Evolutionary conservation across 2,888 invertebrate genomes (phyloP).

Genomic region (Ophioninae sp.): DNA sequence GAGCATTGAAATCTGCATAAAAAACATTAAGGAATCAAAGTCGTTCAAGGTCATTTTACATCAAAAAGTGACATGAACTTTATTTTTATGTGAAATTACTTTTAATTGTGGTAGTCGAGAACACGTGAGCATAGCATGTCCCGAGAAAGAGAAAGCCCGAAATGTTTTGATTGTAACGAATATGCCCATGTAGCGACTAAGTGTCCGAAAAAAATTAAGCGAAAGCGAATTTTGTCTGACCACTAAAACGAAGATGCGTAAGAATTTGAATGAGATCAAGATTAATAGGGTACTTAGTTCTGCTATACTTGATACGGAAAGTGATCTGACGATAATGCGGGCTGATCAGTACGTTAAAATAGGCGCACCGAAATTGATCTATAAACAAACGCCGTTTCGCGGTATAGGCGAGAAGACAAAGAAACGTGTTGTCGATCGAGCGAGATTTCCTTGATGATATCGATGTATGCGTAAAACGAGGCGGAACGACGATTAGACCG

Average conservation of each 20-base stretch:
- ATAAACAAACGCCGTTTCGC: conserved; percentile 4
- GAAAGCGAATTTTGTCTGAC: conserved; percentile 3
- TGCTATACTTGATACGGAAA: conserved; percentile 24
- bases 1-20: no score
- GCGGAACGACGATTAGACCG: conserved; percentile 2
- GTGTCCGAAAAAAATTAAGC: conserved; percentile 3
- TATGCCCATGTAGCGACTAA: not conserved
- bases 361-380: conserved; percentile 14
- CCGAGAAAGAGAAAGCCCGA: conserved; percentile 3
- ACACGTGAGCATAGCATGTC: not conserved
- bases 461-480: not conserved
- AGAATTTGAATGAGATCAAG: conserved; percentile 27
- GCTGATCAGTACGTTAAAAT: conserved; percentile 22
- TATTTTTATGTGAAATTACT: no score
- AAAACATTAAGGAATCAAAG: no score
- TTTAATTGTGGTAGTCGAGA: not conserved
- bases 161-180: conserved; percentile 8
- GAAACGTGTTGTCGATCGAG: conserved; percentile 22
- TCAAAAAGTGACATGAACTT: no score
- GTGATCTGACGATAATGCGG: conserved; percentile 24
- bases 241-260: not conserved
- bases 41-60: no score
- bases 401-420: not conserved
- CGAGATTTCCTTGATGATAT: conserved; percentile 11
- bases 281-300: conserved; percentile 19